These are phyloP conservation scores for Nyctereutes procyonoides DNA, from an alignment of 2,113 vertebrate genomes.

Conservation along the genomic window DNA sequence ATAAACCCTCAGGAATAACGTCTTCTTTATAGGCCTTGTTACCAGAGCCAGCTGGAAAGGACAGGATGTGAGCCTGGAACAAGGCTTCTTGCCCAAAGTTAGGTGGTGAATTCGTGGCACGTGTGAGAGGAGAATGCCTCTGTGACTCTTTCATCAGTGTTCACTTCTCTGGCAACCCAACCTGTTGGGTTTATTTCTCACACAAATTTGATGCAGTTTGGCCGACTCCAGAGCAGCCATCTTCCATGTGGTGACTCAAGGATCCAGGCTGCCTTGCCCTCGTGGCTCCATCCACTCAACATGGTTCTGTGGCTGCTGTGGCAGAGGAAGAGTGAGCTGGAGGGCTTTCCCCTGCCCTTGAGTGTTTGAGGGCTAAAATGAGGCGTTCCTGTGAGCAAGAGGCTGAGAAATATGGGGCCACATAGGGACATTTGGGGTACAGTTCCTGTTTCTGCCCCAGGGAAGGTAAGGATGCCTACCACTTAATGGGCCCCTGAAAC, in stretches of 20 bases:
- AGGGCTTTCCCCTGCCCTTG: background rate
- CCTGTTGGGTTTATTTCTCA: background rate
- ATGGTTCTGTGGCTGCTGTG: background rate
- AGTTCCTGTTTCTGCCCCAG: background rate
- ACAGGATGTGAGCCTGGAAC: background rate
- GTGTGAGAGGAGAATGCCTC: background rate
- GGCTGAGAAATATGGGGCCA: background rate
- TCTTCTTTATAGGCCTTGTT: background rate
- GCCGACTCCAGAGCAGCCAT: background rate
- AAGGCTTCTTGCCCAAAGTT: background rate
- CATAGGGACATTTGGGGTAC: background rate
- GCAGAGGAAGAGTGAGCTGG: background rate
- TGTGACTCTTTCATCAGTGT: fast-evolving
- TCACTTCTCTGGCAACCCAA: background rate
- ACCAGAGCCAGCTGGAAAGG: background rate
- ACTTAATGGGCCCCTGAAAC: background rate
- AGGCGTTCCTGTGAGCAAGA: background rate
- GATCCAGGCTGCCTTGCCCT: background rate
- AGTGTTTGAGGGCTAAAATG: background rate
- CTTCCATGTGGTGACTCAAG: background rate
- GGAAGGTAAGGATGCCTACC: background rate
- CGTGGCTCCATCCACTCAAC: background rate
- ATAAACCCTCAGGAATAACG: background rate
- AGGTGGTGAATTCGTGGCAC: background rate
- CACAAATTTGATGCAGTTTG: background rate